Evolutionary conservation across 1,140 invertebrate genomes (phyloP).

Genomic region (Drosophila pseudoananassae): DNA sequence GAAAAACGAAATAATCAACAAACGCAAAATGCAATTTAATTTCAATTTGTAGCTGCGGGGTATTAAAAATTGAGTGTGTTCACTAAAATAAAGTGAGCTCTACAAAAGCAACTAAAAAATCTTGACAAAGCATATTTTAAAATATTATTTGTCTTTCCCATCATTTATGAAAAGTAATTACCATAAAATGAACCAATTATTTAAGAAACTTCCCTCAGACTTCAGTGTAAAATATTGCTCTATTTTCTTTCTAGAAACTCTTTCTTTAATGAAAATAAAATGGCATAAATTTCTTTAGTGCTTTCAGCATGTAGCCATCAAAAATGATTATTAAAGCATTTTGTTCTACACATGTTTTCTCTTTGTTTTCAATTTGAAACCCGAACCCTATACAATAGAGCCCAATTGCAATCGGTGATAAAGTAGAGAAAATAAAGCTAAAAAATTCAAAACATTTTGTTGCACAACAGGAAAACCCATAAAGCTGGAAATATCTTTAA

Average conservation of each 20-base stretch:
- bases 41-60: slow-evolving; percentile 29
- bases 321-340: slow-evolving; percentile 25
- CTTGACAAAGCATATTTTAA: not conserved
- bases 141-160: slow-evolving; percentile 1
- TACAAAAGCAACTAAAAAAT: not conserved
- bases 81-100: not conserved
- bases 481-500: slow-evolving; percentile 27
- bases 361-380: slow-evolving; percentile 22
- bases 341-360: slow-evolving; percentile 18
- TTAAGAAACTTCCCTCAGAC: slow-evolving; percentile 5
- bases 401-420: slow-evolving; percentile 33
- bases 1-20: slow-evolving; percentile 25
- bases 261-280: slow-evolving; percentile 5
- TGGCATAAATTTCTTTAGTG: not conserved
- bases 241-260: not conserved
- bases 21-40: slow-evolving; percentile 25
- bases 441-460: slow-evolving; percentile 9
- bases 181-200: slow-evolving; percentile 12
- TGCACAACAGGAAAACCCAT: slow-evolving; percentile 11
- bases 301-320: slow-evolving; percentile 24
- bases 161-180: slow-evolving; percentile 27
- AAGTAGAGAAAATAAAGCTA: slow-evolving; percentile 8
- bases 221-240: slow-evolving; percentile 1
- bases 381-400: slow-evolving; percentile 3
- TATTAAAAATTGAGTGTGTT: slow-evolving; percentile 8